Percentiles rank a stretch among this genome's conserved stretches.
Conservation (phyloP, 1,140 invertebrate species). For the Pristionchus pacificus region DNA sequence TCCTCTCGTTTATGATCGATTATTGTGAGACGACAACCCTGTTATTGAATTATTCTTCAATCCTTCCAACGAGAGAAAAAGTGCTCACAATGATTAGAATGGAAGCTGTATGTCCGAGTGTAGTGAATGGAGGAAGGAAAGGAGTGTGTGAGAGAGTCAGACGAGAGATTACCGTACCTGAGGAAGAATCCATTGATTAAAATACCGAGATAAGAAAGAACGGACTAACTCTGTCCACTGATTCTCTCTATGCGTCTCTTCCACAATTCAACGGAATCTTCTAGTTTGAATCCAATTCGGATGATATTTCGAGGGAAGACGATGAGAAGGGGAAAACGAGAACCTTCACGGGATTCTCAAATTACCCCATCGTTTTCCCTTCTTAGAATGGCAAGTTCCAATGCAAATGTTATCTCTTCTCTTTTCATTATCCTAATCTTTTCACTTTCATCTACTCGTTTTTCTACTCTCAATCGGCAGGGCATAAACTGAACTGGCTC, state of each 20-base stretch:
- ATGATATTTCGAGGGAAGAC: background rate
- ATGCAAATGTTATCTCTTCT: too few species aligned
- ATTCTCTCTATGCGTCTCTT: background rate
- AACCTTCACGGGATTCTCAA: too few species aligned
- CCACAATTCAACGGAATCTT: background rate
- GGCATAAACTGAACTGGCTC: too few species aligned
- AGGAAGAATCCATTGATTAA: too few species aligned
- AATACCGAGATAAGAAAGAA: too few species aligned
- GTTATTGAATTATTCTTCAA: background rate
- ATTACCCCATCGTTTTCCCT: too few species aligned
- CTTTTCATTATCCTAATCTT: too few species aligned
- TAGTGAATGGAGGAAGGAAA: background rate
- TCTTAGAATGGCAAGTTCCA: too few species aligned
- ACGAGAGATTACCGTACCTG: background rate
- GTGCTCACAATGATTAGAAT: background rate
- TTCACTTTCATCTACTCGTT: too few species aligned
- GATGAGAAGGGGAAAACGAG: background rate
- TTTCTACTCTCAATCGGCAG: too few species aligned
- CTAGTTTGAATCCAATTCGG: background rate
- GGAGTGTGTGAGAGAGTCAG: background rate
- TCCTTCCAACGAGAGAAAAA: background rate
- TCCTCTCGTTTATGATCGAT: background rate
- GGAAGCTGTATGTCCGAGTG: background rate
- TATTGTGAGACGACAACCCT: background rate
- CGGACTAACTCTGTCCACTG: background rate